Conservation (phyloP, 1,140 invertebrate species). For the Aphidius ervi region DNA sequence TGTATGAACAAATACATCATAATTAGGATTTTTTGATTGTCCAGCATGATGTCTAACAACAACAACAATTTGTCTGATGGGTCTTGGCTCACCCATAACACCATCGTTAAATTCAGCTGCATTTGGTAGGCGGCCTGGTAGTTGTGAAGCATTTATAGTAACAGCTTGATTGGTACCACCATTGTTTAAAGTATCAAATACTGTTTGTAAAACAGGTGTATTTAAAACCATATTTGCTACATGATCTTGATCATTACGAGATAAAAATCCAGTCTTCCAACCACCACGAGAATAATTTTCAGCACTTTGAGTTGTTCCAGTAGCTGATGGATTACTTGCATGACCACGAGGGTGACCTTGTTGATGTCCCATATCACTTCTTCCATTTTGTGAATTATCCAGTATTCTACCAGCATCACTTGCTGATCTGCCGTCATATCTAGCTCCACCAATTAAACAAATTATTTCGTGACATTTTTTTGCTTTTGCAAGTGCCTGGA, state of each 20-base stretch:
- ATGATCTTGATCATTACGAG: constrained; percentile 23
- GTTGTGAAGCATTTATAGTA: neutral
- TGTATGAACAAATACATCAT: constrained; percentile 33
- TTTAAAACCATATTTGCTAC: constrained; percentile 24
- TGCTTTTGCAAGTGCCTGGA: constrained; percentile 15
- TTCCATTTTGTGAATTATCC: constrained; percentile 25
- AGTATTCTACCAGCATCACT: constrained; percentile 21
- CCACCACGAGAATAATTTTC: constrained; percentile 25
- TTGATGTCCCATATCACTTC: neutral
- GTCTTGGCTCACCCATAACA: accelerated
- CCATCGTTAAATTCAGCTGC: constrained; percentile 19
- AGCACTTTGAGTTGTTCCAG: constrained; percentile 14
- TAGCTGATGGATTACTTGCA: constrained; percentile 17
- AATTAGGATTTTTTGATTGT: constrained; percentile 9
- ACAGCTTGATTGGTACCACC: neutral
- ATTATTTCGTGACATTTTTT: constrained; percentile 11
- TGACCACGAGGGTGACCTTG: constrained; percentile 35
- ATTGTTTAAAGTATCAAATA: constrained; percentile 23
- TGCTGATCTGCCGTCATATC: constrained; percentile 25
- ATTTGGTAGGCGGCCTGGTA: constrained; percentile 18
- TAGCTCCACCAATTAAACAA: constrained; percentile 31
- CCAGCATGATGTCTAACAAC: constrained; percentile 25
- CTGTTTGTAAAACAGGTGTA: neutral
- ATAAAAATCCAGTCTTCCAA: constrained; percentile 29
- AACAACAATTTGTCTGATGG: constrained; percentile 12